Conservation (phyloP, 1,140 invertebrate species). For the Drosophila kikkawai region DNA sequence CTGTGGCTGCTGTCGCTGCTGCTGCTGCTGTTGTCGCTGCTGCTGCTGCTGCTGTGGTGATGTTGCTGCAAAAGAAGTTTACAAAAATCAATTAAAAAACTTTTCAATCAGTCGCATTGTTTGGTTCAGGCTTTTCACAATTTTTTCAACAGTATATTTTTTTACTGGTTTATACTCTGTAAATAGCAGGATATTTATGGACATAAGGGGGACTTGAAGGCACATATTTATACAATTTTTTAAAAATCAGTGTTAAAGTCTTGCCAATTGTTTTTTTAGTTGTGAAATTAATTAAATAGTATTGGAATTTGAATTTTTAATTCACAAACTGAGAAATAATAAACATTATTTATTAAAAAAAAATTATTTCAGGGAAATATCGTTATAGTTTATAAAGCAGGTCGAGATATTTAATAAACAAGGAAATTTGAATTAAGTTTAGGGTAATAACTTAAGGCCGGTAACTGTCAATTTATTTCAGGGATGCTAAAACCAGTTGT, state of each 20-base stretch:
- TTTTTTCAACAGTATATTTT: constrained; percentile 26
- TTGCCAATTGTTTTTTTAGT: not conserved
- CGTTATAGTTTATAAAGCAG: too few relatives aligned
- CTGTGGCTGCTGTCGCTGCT: not conserved
- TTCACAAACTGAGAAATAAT: not conserved
- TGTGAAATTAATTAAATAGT: not conserved
- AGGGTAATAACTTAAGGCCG: too few relatives aligned
- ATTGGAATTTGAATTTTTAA: not conserved
- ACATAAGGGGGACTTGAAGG: not conserved
- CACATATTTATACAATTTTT: not conserved
- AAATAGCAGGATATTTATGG: not conserved
- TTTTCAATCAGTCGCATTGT: constrained; percentile 83
- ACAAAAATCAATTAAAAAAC: constrained; percentile 84
- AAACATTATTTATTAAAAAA: too few relatives aligned
- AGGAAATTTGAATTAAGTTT: too few relatives aligned
- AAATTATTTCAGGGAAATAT: too few relatives aligned
- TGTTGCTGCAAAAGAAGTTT: constrained; percentile 62
- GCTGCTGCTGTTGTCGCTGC: not conserved
- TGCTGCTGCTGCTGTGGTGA: constrained; percentile 10
- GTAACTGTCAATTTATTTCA: too few relatives aligned
- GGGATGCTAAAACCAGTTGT: too few relatives aligned
- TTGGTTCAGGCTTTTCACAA: constrained; percentile 53
- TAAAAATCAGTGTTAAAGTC: too few relatives aligned
- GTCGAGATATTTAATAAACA: too few relatives aligned
- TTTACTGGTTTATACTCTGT: constrained; percentile 15